phyloP scores from a whole-genome alignment of 2,888 invertebrate species.

The Drosophila atroscutellata region DNA sequence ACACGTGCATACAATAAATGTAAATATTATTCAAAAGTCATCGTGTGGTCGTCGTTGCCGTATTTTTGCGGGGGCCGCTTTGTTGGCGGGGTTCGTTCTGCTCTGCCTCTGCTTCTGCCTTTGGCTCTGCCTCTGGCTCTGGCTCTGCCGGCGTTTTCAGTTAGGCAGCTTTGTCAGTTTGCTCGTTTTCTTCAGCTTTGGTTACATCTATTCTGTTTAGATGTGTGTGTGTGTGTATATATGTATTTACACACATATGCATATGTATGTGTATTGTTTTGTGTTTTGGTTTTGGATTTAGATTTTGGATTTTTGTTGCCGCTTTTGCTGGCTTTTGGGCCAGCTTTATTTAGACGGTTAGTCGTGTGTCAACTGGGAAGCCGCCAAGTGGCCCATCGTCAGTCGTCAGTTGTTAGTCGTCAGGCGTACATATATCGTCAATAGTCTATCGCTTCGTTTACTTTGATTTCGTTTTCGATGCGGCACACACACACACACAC shows the following conservation, averaged over 20 bases:
- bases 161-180: conserved; percentile 31
- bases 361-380: conserved; percentile 82
- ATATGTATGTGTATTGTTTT: conserved; percentile 39
- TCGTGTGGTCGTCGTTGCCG: conserved; percentile 51
- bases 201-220: conserved; percentile 72
- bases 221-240: conserved; percentile 34
- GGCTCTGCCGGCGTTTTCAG: conserved; percentile 20
- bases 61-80: conserved; percentile 49
- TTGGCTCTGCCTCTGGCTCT: conserved; percentile 7
- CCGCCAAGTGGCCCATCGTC: conserved; percentile 68
- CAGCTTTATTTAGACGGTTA: conserved; percentile 73
- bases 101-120: conserved; percentile 19
- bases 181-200: conserved; percentile 73
- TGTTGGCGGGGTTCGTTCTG: conserved; percentile 44
- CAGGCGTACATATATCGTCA: not conserved
- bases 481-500: conserved; percentile 4
- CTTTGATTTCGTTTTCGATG: conserved; percentile 47
- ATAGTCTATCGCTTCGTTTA: conserved; percentile 15
- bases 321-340: conserved; percentile 47
- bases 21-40: conserved; percentile 78
- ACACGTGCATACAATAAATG: conserved; percentile 50
- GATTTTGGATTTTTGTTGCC: conserved; percentile 45
- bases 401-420: conserved; percentile 10
- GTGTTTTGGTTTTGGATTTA: conserved; percentile 32
- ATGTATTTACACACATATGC: conserved; percentile 32